phyloP scores from a whole-genome alignment of 2,797 vertebrate species.

The Alcedo quadribrachys region DNA sequence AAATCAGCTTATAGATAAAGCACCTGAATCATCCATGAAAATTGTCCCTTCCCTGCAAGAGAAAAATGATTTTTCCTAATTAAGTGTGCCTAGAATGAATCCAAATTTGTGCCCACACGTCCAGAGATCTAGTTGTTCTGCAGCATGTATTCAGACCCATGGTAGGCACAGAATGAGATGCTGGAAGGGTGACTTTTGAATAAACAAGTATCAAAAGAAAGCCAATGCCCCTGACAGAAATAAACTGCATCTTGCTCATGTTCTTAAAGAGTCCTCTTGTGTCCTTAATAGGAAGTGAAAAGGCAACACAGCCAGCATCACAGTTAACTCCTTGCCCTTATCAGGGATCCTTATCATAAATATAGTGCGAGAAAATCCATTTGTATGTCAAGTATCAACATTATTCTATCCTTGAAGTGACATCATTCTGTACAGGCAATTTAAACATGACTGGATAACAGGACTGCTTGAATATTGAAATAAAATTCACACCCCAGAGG shows the following conservation, averaged over 20 bases:
- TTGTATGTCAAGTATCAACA: neutral
- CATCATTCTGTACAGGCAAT: neutral
- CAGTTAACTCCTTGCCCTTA: neutral
- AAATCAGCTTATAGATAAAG: constrained; percentile 13
- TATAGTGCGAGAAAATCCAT: neutral
- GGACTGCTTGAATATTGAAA: neutral
- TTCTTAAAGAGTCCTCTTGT: constrained; percentile 8
- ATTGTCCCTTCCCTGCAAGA: neutral
- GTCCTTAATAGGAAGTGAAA: neutral
- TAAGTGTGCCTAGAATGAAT: neutral
- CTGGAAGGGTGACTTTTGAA: constrained; percentile 5
- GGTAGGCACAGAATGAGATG: neutral
- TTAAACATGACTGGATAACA: neutral
- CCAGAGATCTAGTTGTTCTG: neutral
- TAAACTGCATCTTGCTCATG: neutral
- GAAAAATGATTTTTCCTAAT: neutral
- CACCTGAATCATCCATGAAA: neutral
- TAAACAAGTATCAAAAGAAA: constrained; percentile 43
- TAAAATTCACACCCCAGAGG: neutral
- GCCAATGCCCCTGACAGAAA: constrained; percentile 7
- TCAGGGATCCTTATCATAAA: neutral
- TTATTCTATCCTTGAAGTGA: neutral
- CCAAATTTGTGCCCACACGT: neutral
- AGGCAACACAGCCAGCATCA: neutral
- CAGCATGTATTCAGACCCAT: neutral